Conservation (phyloP, 2,113 vertebrate genomes). For the Panthera uncia region DNA sequence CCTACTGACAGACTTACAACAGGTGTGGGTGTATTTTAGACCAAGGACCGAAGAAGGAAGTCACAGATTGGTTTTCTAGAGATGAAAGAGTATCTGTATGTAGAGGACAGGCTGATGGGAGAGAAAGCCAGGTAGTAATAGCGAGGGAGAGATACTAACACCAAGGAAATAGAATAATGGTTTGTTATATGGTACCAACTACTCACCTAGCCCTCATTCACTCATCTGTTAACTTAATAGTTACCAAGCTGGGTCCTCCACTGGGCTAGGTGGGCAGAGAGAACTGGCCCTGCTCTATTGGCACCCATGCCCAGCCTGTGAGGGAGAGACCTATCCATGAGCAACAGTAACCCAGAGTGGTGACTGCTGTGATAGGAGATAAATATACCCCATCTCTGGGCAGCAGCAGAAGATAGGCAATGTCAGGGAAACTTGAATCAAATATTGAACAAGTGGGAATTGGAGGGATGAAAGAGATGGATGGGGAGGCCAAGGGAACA, state of each 20-base stretch:
- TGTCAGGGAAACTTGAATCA: background rate
- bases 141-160: background rate
- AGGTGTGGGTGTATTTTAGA: background rate
- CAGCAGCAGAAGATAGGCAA: background rate
- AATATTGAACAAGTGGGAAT: background rate
- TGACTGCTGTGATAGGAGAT: background rate
- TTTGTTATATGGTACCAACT: background rate
- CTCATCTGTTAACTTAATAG: background rate
- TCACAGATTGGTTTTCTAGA: slow-evolving; percentile 14
- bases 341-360: background rate
- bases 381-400: background rate
- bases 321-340: background rate
- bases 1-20: background rate
- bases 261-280: background rate
- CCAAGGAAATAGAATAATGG: background rate
- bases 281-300: background rate
- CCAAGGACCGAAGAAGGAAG: background rate
- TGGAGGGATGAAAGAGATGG: background rate
- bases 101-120: background rate
- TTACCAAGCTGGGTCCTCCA: background rate
- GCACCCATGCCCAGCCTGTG: background rate
- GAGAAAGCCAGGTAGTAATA: background rate
- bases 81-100: background rate
- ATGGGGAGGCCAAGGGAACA: background rate
- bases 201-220: background rate